A percentile compares a stretch with the other conserved stretches of the same genome.
These are phyloP conservation scores for Falco biarmicus DNA, from an alignment of 2,797 vertebrate genomes.

Conservation along the genomic window DNA sequence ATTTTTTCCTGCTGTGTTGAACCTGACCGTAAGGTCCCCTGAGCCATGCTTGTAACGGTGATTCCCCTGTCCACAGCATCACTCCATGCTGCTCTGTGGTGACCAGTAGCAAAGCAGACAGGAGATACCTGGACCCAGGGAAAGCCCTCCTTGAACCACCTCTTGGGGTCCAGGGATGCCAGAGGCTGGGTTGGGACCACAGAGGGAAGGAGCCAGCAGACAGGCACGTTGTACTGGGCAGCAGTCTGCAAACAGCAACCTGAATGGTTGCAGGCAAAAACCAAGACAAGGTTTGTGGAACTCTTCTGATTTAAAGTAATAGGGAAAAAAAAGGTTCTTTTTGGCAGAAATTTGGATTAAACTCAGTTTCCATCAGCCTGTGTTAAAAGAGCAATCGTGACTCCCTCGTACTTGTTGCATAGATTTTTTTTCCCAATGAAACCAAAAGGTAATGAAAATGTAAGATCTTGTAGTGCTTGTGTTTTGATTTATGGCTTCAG, in stretches of 20 bases:
- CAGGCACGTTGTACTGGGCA: background rate
- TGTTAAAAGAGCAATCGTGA: background rate
- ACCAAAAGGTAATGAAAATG: background rate
- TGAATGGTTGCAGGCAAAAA: background rate
- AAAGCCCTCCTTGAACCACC: background rate
- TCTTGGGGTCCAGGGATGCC: background rate
- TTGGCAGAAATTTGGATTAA: background rate
- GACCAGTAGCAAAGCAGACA: background rate
- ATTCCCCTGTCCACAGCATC: background rate
- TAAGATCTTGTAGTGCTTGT: background rate
- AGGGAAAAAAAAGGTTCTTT: background rate
- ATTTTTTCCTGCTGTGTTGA: background rate
- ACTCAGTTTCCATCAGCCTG: background rate
- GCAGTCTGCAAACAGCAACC: background rate
- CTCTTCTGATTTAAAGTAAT: background rate
- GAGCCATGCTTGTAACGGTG: background rate
- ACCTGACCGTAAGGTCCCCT: background rate
- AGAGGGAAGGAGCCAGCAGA: background rate
- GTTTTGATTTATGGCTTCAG: conserved; percentile 31
- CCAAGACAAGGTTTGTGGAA: background rate
- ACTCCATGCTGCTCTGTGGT: background rate
- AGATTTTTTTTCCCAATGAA: background rate
- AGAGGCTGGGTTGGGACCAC: background rate
- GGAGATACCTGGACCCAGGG: background rate
- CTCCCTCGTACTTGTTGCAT: background rate